Evolutionary conservation across 2,797 vertebrate genomes (phyloP), one percentile per base, ranked within the genome.

Genomic region (Esox masquinongy): DNA sequence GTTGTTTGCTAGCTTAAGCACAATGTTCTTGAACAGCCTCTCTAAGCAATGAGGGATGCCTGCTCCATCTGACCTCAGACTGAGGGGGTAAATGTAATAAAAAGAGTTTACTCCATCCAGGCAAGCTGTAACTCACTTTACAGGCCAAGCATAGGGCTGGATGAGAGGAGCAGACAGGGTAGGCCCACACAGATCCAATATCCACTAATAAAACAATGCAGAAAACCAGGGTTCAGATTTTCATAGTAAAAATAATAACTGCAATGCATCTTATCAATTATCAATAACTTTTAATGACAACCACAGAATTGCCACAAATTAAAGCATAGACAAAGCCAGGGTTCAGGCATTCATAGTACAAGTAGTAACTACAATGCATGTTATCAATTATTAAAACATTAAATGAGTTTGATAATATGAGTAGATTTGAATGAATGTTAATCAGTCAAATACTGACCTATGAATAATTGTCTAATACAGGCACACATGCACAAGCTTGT

Each of bases 61-160:
- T 26, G 59, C 24, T 63, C 22, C 59, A 83, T 82, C 79, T 84
- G 86, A 86, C 84, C 86, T 83, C 77, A 26, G 74, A 79, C 68
- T 50, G 31, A 87, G 80, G 75, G 82, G 81, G 86, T 84, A 88
- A 83, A 82, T 84, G 85, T 88, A 92, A 90, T 86, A 87, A 88
- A 83, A 87, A 76, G 78, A 86, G 87, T 88, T 90, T 89, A 92
- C 84, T 89, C 89, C 82, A 82, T 82, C 82, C 51, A 73, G 89
- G 80, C 75, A 66, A 81, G 77, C 84, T 79, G 79, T 81, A 87
- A 88, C 90, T 88, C 79, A 83, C 84, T 91, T 92, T 89, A 88
- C 84, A 77, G 81, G 84, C 82, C 86, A 70, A 82, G 83, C 80
- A 81, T 86, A 83, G 81, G 88, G 85, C 82, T 87, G 83, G 81